A percentile compares a stretch with the other conserved stretches of the same genome.
phyloP scores from a whole-genome alignment of 2,797 vertebrate species.

The Catostomus latipinnis region DNA sequence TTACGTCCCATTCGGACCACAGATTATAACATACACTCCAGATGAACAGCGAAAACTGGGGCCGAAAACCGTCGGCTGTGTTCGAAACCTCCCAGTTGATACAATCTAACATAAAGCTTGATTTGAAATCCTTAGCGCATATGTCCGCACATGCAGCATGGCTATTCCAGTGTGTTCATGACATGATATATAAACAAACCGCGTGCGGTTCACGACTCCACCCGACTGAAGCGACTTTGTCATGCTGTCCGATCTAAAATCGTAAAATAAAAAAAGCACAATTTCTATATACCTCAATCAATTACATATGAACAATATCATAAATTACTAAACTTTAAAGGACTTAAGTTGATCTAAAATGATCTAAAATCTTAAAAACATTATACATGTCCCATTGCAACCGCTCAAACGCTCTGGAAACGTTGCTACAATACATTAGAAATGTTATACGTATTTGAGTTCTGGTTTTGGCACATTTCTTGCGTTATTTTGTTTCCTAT shows the following conservation, averaged over 20 bases:
- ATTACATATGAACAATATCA: constrained; percentile 44
- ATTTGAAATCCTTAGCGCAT: constrained; percentile 8
- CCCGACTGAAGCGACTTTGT: constrained; percentile 5
- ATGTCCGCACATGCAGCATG: neutral
- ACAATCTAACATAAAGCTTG: constrained; percentile 33
- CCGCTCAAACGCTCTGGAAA: constrained; percentile 38
- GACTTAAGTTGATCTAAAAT: constrained; percentile 54
- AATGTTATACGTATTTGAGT: constrained; percentile 19
- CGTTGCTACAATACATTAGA: constrained; percentile 55
- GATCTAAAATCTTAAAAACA: constrained; percentile 54
- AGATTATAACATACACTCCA: constrained; percentile 19
- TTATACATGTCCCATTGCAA: constrained; percentile 38
- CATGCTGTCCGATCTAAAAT: constrained; percentile 47
- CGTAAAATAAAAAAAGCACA: constrained; percentile 52
- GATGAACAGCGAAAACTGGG: neutral
- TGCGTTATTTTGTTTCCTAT: constrained; percentile 59
- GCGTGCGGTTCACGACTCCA: constrained; percentile 44
- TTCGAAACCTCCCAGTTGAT: constrained; percentile 61
- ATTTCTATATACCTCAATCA: constrained; percentile 48
- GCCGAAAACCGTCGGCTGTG: constrained; percentile 50
- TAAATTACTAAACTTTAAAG: constrained; percentile 45
- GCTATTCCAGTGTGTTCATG: constrained; percentile 33
- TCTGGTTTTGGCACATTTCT: constrained; percentile 72
- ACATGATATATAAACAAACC: constrained; percentile 4
- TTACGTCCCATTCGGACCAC: constrained; percentile 78